Conservation (phyloP, 2,797 vertebrate genomes). For the Brotula barbata region DNA sequence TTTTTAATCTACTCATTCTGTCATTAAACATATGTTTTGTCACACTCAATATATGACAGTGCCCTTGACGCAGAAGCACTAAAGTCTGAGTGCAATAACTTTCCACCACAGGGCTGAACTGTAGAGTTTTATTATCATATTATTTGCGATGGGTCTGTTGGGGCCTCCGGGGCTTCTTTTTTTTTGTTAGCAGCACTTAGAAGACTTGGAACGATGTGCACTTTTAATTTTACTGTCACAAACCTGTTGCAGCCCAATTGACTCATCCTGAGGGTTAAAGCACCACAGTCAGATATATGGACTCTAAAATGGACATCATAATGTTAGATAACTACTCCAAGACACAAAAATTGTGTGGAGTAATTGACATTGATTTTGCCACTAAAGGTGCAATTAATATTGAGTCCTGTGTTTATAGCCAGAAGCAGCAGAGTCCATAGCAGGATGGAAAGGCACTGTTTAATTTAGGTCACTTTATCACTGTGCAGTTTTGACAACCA, state of each 20-base stretch:
- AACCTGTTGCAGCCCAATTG: slow-evolving; percentile 61
- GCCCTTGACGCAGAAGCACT: slow-evolving; percentile 21
- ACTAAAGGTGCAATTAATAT: slow-evolving; percentile 75
- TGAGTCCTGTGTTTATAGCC: slow-evolving; percentile 58
- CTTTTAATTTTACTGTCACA: slow-evolving; percentile 71
- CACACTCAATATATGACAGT: slow-evolving; percentile 42
- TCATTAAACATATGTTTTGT: slow-evolving; percentile 32
- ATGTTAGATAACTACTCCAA: slow-evolving; percentile 63
- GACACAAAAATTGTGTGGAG: slow-evolving; percentile 38
- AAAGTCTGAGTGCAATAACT: slow-evolving; percentile 37
- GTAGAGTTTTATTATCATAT: slow-evolving; percentile 53
- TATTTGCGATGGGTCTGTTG: slow-evolving; percentile 52
- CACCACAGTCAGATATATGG: slow-evolving; percentile 58
- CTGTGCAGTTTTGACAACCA: slow-evolving; percentile 61
- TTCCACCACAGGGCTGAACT: slow-evolving; percentile 33
- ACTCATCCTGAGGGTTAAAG: slow-evolving; percentile 62
- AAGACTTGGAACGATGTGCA: too few species aligned
- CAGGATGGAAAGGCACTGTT: slow-evolving; percentile 66
- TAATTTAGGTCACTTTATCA: slow-evolving; percentile 62
- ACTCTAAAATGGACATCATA: slow-evolving; percentile 59
- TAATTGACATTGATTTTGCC: slow-evolving; percentile 79
- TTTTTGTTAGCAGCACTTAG: slow-evolving; percentile 72
- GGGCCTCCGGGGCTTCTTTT: slow-evolving; percentile 61
- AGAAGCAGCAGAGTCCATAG: slow-evolving; percentile 60
- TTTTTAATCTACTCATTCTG: slow-evolving; percentile 5